A percentile compares a stretch with the other conserved stretches of the same genome.
phyloP scores from a whole-genome alignment of 2,797 vertebrate species.

The Myotis myotis region DNA sequence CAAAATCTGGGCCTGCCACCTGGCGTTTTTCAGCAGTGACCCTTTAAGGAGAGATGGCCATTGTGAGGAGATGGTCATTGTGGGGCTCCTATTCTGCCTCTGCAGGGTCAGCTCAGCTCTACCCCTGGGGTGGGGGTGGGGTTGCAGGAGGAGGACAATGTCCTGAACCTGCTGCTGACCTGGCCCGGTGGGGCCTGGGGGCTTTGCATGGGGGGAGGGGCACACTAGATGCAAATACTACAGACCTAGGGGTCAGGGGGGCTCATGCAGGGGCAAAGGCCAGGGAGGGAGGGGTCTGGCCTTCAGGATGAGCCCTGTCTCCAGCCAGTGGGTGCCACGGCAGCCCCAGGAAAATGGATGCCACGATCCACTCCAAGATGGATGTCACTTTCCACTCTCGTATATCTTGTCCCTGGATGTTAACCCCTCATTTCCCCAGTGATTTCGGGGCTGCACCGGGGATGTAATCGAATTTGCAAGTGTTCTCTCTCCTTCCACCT shows the following conservation, averaged over 20 bases:
- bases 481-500: not conserved
- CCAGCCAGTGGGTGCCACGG: not conserved
- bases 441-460: not conserved
- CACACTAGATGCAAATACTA: not conserved
- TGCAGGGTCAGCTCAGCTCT: not conserved
- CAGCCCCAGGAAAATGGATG: rapidly evolving
- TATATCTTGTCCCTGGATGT: not conserved
- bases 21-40: not conserved
- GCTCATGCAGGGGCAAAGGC: rapidly evolving
- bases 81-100: not conserved
- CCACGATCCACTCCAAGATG: not conserved
- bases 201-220: rapidly evolving
- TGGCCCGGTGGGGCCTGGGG: not conserved
- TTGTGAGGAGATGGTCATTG: rapidly evolving
- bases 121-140: not conserved
- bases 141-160: not conserved
- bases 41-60: not conserved
- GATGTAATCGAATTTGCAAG: not conserved
- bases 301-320: not conserved
- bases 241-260: not conserved
- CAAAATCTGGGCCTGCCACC: not conserved
- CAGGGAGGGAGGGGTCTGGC: not conserved
- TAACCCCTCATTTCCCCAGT: not conserved
- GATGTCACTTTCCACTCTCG: not conserved
- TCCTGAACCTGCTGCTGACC: not conserved